Evolutionary conservation across 2,113 vertebrate genomes (phyloP).

Genomic region (Benitochromis conjunctus): DNA sequence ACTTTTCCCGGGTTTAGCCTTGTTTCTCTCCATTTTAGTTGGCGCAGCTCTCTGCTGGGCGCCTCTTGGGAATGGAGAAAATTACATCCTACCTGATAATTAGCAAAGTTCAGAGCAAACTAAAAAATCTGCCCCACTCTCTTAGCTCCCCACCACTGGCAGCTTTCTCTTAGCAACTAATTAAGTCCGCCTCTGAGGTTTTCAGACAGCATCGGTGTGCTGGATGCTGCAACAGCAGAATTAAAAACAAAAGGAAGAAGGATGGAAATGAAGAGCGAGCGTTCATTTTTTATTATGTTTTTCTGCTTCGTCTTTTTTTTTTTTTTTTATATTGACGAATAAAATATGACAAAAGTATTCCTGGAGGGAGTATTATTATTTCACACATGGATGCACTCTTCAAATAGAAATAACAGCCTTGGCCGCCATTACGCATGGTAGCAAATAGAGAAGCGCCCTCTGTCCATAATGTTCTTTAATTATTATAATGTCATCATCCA

Average conservation of each 20-base stretch:
- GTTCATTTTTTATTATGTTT: conserved; percentile 51
- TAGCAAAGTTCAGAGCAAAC: conserved; percentile 79
- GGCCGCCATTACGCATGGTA: conserved; percentile 63
- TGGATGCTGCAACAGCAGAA: conserved; percentile 79
- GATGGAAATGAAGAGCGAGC: conserved; percentile 51
- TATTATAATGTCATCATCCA: conserved; percentile 77
- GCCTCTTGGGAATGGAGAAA: conserved; percentile 72
- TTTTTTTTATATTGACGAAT: conserved; percentile 52
- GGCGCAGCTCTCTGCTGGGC: conserved; percentile 59
- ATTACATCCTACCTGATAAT: conserved; percentile 83
- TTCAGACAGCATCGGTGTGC: conserved; percentile 64
- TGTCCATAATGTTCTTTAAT: conserved; percentile 78
- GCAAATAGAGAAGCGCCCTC: conserved; percentile 60
- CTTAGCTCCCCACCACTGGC: conserved; percentile 64
- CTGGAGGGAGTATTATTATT: conserved; percentile 78
- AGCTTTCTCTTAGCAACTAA: conserved; percentile 80
- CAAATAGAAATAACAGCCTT: conserved; percentile 76
- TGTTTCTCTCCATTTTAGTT: conserved; percentile 42
- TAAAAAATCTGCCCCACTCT: conserved; percentile 65
- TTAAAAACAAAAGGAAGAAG: conserved; percentile 59
- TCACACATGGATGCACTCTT: conserved; percentile 73
- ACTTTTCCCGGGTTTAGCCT: conserved; percentile 53
- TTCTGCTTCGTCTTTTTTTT: conserved; percentile 46
- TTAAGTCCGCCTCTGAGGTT: conserved; percentile 80
- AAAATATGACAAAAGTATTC: conserved; percentile 73